Conservation (phyloP, 2,113 vertebrate species). For the Scomber japonicus region DNA sequence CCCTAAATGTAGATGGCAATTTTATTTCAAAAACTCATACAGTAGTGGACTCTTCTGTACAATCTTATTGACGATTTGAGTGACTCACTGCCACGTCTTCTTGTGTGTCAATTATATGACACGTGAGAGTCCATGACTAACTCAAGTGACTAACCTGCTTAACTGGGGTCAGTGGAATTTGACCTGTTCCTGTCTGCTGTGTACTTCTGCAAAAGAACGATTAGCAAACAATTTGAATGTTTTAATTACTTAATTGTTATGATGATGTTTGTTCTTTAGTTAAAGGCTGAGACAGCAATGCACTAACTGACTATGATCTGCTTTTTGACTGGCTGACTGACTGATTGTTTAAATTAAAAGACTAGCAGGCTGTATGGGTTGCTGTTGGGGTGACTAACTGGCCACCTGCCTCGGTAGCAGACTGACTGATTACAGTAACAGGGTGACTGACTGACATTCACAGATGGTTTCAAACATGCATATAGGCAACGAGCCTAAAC, state of each 20-base stretch:
- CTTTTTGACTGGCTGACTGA: conserved; percentile 14
- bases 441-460: conserved; percentile 63
- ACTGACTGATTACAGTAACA: conserved; percentile 55
- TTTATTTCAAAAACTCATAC: neutral
- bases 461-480: conserved; percentile 43
- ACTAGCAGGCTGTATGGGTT: conserved; percentile 11
- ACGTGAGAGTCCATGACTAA: neutral
- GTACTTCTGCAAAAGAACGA: neutral
- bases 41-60: neutral
- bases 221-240: neutral
- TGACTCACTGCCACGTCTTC: neutral
- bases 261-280: neutral
- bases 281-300: conserved; percentile 13
- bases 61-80: neutral
- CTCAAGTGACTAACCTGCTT: neutral
- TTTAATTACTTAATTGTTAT: neutral
- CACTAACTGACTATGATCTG: conserved; percentile 6
- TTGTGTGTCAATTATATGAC: neutral
- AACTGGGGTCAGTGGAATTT: neutral
- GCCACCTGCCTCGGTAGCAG: conserved; percentile 45
- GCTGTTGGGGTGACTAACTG: conserved; percentile 49
- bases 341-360: conserved; percentile 26
- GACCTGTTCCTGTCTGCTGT: neutral
- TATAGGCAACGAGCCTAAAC: neutral
- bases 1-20: too few relatives aligned